Evolutionary conservation across 1,140 invertebrate species (phyloP), one percentile per base, ranked within the genome.

Genomic region (Wiebesia pumilae): DNA sequence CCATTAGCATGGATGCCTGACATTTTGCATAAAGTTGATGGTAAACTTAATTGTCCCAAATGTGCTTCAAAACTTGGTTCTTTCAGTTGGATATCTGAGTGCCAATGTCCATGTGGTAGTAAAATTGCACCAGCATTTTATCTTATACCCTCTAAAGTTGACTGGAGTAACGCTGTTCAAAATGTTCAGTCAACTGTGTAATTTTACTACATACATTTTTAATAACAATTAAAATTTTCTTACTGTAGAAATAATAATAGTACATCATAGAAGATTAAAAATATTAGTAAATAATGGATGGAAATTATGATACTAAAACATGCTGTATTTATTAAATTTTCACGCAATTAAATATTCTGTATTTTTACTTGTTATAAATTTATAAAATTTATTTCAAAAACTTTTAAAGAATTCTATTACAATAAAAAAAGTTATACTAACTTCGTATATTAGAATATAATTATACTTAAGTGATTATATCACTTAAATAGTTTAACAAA

Each of bases 71-170:
- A 97, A 92, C 93, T 98, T 71, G 97, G 97, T 9, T 97, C 96
- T 67, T 98, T 97, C 90, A 97, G 96, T 92, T 98, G 97, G 97
- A 94, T 97, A 78, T 65, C 94, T 94, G 96, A 96, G 83, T 97
- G 96, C 89, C 96, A 97, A 87, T 98, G 97, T 92, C 97, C 97
- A 4, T 98, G 97, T 92, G 97, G 97, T 6, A 96, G 96, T 86
- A 97, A 97, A 92, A 96, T 97, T 82, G 96, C 97, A 33, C 97
- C 97, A 1, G 97, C 97, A 16, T 98, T 98, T 94, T 98, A 98
- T 92, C 93, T 98, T 80, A 96, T 97, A 89, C 97, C 97, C 77
- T 97, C 97, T 7, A 97, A 97, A 93, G 96, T 98, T 71, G 97
- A 98, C 91, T 96, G 96, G 94, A 97, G 97, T 83, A 97, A 97